These are phyloP conservation scores for Lochmaea crataegi DNA, from an alignment of 2,888 invertebrate species.

Conservation along the genomic window DNA sequence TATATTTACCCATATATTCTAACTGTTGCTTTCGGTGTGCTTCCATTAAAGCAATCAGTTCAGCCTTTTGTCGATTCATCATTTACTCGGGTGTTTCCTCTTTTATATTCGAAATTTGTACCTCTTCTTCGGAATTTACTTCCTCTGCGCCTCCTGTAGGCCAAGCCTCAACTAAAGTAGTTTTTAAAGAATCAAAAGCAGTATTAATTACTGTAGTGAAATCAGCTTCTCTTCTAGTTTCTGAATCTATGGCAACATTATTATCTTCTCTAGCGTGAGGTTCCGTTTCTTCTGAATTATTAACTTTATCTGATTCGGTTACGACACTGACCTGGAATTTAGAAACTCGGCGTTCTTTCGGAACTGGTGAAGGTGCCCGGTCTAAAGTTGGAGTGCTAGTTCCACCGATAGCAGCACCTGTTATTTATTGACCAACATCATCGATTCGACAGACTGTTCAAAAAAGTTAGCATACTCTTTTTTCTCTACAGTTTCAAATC, in stretches of 20 bases:
- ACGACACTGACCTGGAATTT: slow-evolving; percentile 69
- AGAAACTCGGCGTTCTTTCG: slow-evolving; percentile 60
- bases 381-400: slow-evolving; percentile 14
- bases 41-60: slow-evolving; percentile 68
- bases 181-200: slow-evolving; percentile 60
- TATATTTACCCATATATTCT: slow-evolving; percentile 63
- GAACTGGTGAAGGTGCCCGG: slow-evolving; percentile 4
- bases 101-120: slow-evolving; percentile 53
- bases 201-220: slow-evolving; percentile 60
- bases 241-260: slow-evolving; percentile 35
- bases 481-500: slow-evolving; percentile 55
- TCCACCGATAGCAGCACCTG: slow-evolving; percentile 20
- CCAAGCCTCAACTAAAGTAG: slow-evolving; percentile 55
- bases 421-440: slow-evolving; percentile 34
- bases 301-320: slow-evolving; percentile 63
- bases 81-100: slow-evolving; percentile 65
- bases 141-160: slow-evolving; percentile 53
- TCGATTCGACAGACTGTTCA: slow-evolving; percentile 32
- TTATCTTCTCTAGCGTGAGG: slow-evolving; percentile 35
- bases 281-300: slow-evolving; percentile 36
- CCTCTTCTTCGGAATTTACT: slow-evolving; percentile 46
- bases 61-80: slow-evolving; percentile 68
- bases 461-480: slow-evolving; percentile 27
- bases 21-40: slow-evolving; percentile 67
- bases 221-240: slow-evolving; percentile 51